Conservation (phyloP, 92 coral and sea anemone genomes). For the Virgularia gustaviana region DNA sequence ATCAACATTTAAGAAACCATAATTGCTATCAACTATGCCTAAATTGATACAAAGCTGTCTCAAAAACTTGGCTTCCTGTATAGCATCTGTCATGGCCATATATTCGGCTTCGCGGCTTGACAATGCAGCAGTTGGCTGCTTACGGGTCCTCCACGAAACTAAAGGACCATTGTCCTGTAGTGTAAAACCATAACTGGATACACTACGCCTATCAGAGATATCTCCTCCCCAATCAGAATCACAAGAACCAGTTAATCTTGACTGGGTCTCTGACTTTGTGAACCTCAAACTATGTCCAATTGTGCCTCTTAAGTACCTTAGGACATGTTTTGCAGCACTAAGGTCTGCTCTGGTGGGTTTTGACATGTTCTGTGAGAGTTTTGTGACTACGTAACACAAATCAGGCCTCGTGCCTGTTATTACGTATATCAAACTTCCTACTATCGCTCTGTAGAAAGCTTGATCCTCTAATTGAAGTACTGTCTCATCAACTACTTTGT, state of each 20-base stretch:
- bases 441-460: conserved; percentile 19
- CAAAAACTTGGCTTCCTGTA: too few relatives aligned
- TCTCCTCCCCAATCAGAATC: conserved; percentile 32
- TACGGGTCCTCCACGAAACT: too few relatives aligned
- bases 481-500: conserved; percentile 1
- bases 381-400: conserved; percentile 25
- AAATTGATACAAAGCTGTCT: too few relatives aligned
- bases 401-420: conserved; percentile 35
- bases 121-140: too few relatives aligned
- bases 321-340: conserved; percentile 19
- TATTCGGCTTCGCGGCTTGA: too few relatives aligned
- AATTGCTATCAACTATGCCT: too few relatives aligned
- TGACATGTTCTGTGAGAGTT: conserved; percentile 32
- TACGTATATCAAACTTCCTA: conserved; percentile 24
- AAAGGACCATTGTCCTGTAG: too few relatives aligned
- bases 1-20: too few relatives aligned
- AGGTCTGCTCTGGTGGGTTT: conserved; percentile 29
- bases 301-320: conserved; percentile 18
- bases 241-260: conserved; percentile 3
- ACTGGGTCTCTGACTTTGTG: conserved; percentile 11
- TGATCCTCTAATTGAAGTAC: conserved; percentile 11
- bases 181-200: too few relatives aligned
- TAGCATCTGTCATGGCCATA: too few relatives aligned
- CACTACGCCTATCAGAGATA: conserved; percentile 15
- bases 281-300: background rate